Conservation (phyloP, 2,797 vertebrate genomes). For the Myripristis jacobus region DNA sequence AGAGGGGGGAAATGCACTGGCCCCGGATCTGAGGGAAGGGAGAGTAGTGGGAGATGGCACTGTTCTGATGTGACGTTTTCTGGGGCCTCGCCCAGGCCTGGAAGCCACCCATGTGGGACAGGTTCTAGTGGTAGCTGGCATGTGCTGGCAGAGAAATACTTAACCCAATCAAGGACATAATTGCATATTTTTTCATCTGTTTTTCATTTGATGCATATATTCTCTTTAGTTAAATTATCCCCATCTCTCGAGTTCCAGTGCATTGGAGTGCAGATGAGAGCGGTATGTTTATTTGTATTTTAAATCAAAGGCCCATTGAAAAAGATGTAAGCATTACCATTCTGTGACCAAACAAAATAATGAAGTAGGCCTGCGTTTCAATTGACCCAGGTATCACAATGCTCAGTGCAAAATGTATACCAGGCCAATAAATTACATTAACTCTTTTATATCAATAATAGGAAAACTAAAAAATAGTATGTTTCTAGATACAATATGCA, state of each 20-base stretch:
- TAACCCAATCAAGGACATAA: conserved; percentile 86
- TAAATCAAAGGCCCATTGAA: conserved; percentile 72
- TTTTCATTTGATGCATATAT: conserved; percentile 89
- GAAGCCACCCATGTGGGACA: conserved; percentile 78
- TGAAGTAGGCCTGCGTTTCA: conserved; percentile 56
- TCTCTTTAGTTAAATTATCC: conserved; percentile 85
- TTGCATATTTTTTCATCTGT: conserved; percentile 83
- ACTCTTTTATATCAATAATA: conserved; percentile 48
- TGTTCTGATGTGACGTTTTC: conserved; percentile 73
- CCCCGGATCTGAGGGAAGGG: conserved; percentile 77
- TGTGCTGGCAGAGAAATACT: conserved; percentile 80
- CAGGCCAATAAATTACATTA: conserved; percentile 43
- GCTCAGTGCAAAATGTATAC: conserved; percentile 56
- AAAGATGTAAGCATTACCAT: conserved; percentile 59
- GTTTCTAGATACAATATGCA: conserved; percentile 7
- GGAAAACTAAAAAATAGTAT: not conserved
- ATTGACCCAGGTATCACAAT: conserved; percentile 44
- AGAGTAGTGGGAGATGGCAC: conserved; percentile 60
- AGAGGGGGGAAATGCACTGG: conserved; percentile 74
- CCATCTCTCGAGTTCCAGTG: conserved; percentile 63
- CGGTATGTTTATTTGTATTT: conserved; percentile 54
- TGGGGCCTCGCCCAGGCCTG: conserved; percentile 73
- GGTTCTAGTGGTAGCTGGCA: conserved; percentile 65
- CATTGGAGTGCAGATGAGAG: conserved; percentile 75
- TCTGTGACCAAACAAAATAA: conserved; percentile 67